These are phyloP conservation scores for Tretioscincus oriximinensis DNA, from an alignment of 2,113 vertebrate species.

Conservation along the genomic window DNA sequence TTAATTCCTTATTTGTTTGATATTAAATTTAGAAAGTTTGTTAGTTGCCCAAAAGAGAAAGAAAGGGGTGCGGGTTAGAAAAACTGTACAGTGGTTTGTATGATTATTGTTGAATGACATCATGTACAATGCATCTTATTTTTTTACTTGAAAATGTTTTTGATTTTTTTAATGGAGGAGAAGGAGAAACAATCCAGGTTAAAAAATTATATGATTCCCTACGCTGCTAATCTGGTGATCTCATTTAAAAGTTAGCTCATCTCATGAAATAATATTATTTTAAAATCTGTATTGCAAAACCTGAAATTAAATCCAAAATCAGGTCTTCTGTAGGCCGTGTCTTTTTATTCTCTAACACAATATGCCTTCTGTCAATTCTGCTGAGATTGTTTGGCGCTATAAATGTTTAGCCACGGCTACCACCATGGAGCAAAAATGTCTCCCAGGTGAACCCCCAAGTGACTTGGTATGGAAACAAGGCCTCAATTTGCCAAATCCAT, in stretches of 20 bases:
- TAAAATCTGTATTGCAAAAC: background rate
- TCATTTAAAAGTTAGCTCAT: background rate
- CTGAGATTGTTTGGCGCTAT: slow-evolving; percentile 56
- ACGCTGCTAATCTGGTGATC: background rate
- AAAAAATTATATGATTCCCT: background rate
- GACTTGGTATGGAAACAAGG: slow-evolving; percentile 71
- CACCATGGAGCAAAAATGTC: slow-evolving; percentile 66
- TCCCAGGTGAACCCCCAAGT: slow-evolving; percentile 68
- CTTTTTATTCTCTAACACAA: slow-evolving; percentile 35
- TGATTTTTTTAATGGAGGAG: background rate
- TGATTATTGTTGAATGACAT: too few species aligned
- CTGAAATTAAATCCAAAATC: slow-evolving; percentile 2
- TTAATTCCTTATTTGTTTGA: too few species aligned
- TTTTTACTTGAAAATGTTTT: slow-evolving; percentile 38
- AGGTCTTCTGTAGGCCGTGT: slow-evolving; percentile 45
- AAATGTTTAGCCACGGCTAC: slow-evolving; percentile 69
- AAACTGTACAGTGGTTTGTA: too few species aligned
- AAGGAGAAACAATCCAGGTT: background rate
- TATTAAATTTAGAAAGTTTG: too few species aligned
- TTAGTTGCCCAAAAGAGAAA: too few species aligned
- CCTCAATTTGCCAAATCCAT: slow-evolving; percentile 83
- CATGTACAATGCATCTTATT: background rate
- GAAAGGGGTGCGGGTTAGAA: too few species aligned
- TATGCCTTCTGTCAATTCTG: slow-evolving; percentile 38
- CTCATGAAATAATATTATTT: background rate